These are phyloP conservation scores for Strigamia maritima DNA, from an alignment of 2,888 invertebrate genomes.

Conservation along the genomic window DNA sequence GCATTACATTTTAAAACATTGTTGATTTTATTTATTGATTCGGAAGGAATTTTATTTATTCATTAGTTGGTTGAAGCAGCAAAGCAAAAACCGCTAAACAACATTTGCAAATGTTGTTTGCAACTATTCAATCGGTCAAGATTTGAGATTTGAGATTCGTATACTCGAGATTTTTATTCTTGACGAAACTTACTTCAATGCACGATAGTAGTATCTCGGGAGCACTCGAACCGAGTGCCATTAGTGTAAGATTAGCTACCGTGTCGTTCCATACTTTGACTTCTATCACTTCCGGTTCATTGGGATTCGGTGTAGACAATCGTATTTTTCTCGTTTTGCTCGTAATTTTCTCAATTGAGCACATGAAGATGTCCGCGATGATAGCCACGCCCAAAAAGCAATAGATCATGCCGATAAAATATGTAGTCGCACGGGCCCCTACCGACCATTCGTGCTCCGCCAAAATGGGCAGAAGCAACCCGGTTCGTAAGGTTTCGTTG, in stretches of 20 bases:
- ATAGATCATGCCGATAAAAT: conserved; percentile 57
- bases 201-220: conserved; percentile 59
- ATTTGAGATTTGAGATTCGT: no score
- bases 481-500: neutral
- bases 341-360: conserved; percentile 60
- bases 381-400: conserved; percentile 61
- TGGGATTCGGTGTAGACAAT: conserved; percentile 45
- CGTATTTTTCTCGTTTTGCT: conserved; percentile 55
- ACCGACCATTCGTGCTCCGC: conserved; percentile 49
- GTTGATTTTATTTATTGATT: no score
- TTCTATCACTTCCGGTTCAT: conserved; percentile 56
- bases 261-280: conserved; percentile 58
- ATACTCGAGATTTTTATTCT: no score
- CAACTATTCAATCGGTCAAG: no score
- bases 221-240: conserved; percentile 60
- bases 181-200: conserved; percentile 53
- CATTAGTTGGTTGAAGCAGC: no score
- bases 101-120: no score
- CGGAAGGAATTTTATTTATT: no score
- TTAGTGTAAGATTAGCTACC: conserved; percentile 59
- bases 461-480: neutral
- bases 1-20: neutral
- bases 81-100: no score
- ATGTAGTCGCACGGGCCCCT: conserved; percentile 53
- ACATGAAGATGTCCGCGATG: conserved; percentile 61